phyloP scores from a whole-genome alignment of 2,888 invertebrate species.

The Leptothorax acervorum region DNA sequence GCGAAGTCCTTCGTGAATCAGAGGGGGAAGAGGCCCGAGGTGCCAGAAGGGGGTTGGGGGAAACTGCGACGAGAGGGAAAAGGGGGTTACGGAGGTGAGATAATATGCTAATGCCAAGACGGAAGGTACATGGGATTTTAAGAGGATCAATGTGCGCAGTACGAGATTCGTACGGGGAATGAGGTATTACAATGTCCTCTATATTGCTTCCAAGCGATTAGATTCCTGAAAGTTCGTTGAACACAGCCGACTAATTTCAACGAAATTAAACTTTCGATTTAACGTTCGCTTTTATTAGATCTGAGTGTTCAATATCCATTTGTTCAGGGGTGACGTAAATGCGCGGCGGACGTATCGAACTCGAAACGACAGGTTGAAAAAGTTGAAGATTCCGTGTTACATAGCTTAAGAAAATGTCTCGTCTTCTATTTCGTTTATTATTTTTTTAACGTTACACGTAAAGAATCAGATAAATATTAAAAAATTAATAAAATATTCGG shows the following conservation, averaged over 20 bases:
- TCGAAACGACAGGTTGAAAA: slow-evolving; percentile 4
- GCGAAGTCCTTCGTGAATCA: slow-evolving; percentile 83
- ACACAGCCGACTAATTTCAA: slow-evolving; percentile 57
- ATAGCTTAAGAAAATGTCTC: neutral
- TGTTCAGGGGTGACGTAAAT: neutral
- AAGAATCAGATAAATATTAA: slow-evolving; percentile 6
- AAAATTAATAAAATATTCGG: neutral
- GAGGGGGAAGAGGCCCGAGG: slow-evolving; percentile 60
- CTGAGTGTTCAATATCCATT: slow-evolving; percentile 25
- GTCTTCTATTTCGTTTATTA: neutral
- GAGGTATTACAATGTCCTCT: slow-evolving; percentile 74
- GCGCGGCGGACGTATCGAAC: slow-evolving; percentile 7
- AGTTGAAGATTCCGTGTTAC: neutral
- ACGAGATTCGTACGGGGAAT: slow-evolving; percentile 76
- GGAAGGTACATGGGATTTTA: slow-evolving; percentile 82
- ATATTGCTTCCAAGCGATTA: slow-evolving; percentile 77
- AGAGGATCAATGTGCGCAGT: slow-evolving; percentile 82
- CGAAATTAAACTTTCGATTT: slow-evolving; percentile 68
- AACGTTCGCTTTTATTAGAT: slow-evolving; percentile 66
- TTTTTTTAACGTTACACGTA: neutral
- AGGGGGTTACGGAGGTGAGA: slow-evolving; percentile 72
- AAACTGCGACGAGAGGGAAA: slow-evolving; percentile 33
- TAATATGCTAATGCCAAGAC: slow-evolving; percentile 83
- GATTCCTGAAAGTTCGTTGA: slow-evolving; percentile 62
- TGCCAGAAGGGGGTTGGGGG: slow-evolving; percentile 27